phyloP scores from a whole-genome alignment of 2,113 vertebrate genomes.

The Lontra canadensis region DNA sequence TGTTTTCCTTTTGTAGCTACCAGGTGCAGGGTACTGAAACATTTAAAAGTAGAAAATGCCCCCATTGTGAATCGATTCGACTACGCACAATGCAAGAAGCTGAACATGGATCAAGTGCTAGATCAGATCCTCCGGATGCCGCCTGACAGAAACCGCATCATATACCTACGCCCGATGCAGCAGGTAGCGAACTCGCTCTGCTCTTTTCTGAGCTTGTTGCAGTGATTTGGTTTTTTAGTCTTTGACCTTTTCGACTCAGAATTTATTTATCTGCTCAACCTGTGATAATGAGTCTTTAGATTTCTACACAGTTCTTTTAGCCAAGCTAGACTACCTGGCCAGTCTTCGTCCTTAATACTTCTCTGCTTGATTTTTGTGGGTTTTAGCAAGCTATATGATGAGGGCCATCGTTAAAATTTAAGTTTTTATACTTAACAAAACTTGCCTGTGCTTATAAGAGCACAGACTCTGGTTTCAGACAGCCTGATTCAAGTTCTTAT shows the following conservation, averaged over 20 bases:
- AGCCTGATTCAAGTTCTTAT: background rate
- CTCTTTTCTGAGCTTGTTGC: background rate
- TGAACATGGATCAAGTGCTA: slow-evolving; percentile 97
- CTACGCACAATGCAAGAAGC: slow-evolving; percentile 98
- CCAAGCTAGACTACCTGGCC: background rate
- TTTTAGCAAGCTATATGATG: background rate
- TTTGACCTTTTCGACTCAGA: background rate
- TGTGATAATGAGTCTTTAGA: background rate
- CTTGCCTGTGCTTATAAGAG: background rate
- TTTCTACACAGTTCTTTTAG: background rate
- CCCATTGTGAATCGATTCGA: slow-evolving; percentile 98
- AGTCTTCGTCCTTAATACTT: background rate
- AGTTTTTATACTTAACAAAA: background rate
- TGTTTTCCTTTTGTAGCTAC: slow-evolving; percentile 87
- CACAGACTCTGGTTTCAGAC: background rate
- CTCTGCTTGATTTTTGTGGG: background rate
- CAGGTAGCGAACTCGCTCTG: slow-evolving; percentile 84
- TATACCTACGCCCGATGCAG: slow-evolving; percentile 98
- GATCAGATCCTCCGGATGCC: slow-evolving; percentile 98
- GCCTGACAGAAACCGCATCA: slow-evolving; percentile 96
- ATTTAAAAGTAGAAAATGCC: slow-evolving; percentile 93
- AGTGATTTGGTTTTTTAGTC: background rate
- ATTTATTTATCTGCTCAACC: background rate
- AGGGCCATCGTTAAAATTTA: background rate
- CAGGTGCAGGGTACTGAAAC: slow-evolving; percentile 96